Evolutionary conservation across 2,888 invertebrate genomes (phyloP).

Genomic region (Tortricodes alternella): DNA sequence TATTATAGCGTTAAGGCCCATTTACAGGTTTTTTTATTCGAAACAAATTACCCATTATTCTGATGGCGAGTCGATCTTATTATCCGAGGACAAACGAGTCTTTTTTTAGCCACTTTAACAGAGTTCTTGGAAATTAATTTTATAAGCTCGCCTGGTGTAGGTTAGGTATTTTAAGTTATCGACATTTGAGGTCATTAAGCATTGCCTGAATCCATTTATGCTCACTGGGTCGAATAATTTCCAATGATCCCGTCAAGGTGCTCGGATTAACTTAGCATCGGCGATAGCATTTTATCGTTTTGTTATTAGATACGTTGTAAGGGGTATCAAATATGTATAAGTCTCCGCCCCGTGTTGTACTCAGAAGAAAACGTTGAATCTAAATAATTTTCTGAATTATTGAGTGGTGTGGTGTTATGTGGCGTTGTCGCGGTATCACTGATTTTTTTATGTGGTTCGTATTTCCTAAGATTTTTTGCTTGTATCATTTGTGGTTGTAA

Average conservation of each 20-base stretch:
- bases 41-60: slow-evolving; percentile 80
- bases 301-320: slow-evolving; percentile 8
- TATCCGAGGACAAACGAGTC: slow-evolving; percentile 65
- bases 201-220: slow-evolving; percentile 64
- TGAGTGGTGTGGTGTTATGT: too few relatives aligned
- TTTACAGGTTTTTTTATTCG: slow-evolving; percentile 78
- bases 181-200: slow-evolving; percentile 56
- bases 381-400: slow-evolving; percentile 50
- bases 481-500: too few relatives aligned
- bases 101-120: slow-evolving; percentile 41
- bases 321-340: slow-evolving; percentile 63
- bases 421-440: too few relatives aligned
- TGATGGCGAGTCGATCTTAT: slow-evolving; percentile 70
- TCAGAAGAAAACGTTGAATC: slow-evolving; percentile 43
- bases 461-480: too few relatives aligned
- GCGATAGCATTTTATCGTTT: slow-evolving; percentile 16
- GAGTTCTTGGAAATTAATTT: slow-evolving; percentile 35
- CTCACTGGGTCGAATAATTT: slow-evolving; percentile 69
- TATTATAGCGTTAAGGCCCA: slow-evolving; percentile 79
- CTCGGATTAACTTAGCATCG: neutral
- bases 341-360: slow-evolving; percentile 40
- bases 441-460: too few relatives aligned
- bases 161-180: slow-evolving; percentile 24
- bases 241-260: slow-evolving; percentile 56
- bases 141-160: slow-evolving; percentile 12